phyloP scores from a whole-genome alignment of 2,113 vertebrate genomes.

The Corythornis cristatus region DNA sequence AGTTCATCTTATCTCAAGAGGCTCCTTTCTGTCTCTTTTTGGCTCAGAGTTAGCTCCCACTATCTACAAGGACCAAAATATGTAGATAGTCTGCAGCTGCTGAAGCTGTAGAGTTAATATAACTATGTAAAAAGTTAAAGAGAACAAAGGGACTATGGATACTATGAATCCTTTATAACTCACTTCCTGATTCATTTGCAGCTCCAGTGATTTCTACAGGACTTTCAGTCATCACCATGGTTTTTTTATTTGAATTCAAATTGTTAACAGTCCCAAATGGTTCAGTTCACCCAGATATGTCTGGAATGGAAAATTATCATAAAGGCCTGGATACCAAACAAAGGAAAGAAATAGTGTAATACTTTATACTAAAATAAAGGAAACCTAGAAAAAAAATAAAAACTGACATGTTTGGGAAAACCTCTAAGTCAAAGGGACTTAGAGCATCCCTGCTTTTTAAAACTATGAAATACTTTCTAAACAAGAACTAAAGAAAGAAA shows the following conservation, averaged over 20 bases:
- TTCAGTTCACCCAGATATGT: background rate
- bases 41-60: too few relatives aligned
- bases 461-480: background rate
- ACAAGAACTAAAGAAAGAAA: background rate
- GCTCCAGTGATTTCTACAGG: background rate
- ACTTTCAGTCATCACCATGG: background rate
- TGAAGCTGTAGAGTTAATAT: too few relatives aligned
- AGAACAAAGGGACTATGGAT: too few relatives aligned
- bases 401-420: background rate
- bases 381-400: background rate
- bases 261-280: conserved; percentile 6
- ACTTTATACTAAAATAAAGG: conserved; percentile 7
- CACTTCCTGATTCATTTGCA: background rate
- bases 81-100: too few relatives aligned
- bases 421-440: background rate
- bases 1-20: too few relatives aligned
- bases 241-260: background rate
- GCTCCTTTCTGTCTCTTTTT: too few relatives aligned
- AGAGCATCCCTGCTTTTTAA: background rate
- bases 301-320: background rate
- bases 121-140: too few relatives aligned
- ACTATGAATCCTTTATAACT: too few relatives aligned
- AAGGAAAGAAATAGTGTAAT: conserved; percentile 10
- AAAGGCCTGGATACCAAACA: background rate
- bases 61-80: too few relatives aligned